These are phyloP conservation scores for Zaprionus ghesquierei DNA, from an alignment of 1,140 invertebrate species.

Conservation along the genomic window DNA sequence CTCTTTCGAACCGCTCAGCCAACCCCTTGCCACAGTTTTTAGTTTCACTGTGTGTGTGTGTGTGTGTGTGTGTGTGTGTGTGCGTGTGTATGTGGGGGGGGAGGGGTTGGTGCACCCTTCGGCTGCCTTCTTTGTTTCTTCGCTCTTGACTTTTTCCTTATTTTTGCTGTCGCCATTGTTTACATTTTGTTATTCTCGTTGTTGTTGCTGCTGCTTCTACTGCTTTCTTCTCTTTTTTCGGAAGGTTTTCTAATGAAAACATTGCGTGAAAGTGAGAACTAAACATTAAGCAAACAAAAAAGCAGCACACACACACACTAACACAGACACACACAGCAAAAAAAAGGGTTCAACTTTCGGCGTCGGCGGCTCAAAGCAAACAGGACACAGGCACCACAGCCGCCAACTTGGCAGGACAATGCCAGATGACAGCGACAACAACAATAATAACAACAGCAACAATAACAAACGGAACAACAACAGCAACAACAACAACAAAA, in stretches of 20 bases:
- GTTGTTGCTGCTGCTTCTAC: slow-evolving; percentile 12
- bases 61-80: slow-evolving; percentile 2
- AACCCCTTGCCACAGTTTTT: not conserved
- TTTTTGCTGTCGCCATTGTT: slow-evolving; percentile 32
- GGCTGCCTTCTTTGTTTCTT: slow-evolving; percentile 12
- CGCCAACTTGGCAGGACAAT: slow-evolving; percentile 43
- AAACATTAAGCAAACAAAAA: slow-evolving; percentile 74
- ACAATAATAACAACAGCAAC: slow-evolving; percentile 11
- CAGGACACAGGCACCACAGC: slow-evolving; percentile 49
- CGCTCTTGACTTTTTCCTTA: slow-evolving; percentile 30
- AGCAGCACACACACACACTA: slow-evolving; percentile 38
- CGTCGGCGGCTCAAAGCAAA: slow-evolving; percentile 49
- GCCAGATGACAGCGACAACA: slow-evolving; percentile 4
- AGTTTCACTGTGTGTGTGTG: not conserved
- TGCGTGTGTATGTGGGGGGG: not conserved
- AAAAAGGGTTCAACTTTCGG: slow-evolving; percentile 69
- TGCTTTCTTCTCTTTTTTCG: slow-evolving; percentile 6
- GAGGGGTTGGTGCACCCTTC: no score
- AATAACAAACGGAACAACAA: slow-evolving; percentile 4
- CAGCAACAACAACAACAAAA: slow-evolving; percentile 9
- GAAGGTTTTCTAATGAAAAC: slow-evolving; percentile 69
- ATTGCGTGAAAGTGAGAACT: slow-evolving; percentile 79
- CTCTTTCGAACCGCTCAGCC: not conserved
- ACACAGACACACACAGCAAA: slow-evolving; percentile 17
- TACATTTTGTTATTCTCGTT: slow-evolving; percentile 16